A percentile compares a stretch with the other conserved stretches of the same genome.
These are phyloP conservation scores for Oligia latruncula DNA, from an alignment of 2,888 invertebrate genomes.

Conservation along the genomic window DNA sequence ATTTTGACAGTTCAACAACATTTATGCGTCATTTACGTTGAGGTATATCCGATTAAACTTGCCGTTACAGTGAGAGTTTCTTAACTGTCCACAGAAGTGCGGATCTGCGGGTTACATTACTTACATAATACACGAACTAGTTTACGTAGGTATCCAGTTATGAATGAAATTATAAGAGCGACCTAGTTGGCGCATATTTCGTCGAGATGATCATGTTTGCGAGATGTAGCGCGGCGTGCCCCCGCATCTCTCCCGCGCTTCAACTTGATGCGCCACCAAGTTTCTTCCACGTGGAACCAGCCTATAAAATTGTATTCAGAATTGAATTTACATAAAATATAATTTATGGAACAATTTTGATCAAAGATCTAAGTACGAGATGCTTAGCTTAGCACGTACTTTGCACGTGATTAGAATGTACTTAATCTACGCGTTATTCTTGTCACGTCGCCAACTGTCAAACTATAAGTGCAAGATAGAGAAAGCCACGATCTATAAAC, in stretches of 20 bases:
- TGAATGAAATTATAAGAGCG: slow-evolving; percentile 74
- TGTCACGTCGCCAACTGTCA: not conserved
- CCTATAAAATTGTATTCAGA: not conserved
- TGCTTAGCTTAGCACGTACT: not conserved
- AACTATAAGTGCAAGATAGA: slow-evolving; percentile 1
- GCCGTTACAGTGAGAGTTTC: slow-evolving; percentile 60
- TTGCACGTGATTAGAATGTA: not conserved
- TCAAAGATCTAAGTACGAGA: not conserved
- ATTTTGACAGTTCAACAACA: not conserved
- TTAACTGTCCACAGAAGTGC: slow-evolving; percentile 68
- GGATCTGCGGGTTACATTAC: slow-evolving; percentile 57
- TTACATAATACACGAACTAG: slow-evolving; percentile 72
- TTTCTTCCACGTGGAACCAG: slow-evolving; percentile 35
- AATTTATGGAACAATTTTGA: not conserved
- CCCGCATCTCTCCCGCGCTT: slow-evolving; percentile 49
- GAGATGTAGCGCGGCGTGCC: slow-evolving; percentile 48
- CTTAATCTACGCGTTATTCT: not conserved
- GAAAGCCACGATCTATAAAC: too few species aligned
- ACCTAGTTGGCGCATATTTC: slow-evolving; percentile 61
- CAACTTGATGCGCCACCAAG: slow-evolving; percentile 40
- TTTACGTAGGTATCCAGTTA: slow-evolving; percentile 67
- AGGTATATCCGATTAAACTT: slow-evolving; percentile 38
- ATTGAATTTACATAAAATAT: not conserved
- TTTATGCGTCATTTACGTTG: not conserved
- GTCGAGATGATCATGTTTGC: slow-evolving; percentile 60